Conservation (phyloP, 2,797 vertebrate genomes). For the Phalloptychus januarius region DNA sequence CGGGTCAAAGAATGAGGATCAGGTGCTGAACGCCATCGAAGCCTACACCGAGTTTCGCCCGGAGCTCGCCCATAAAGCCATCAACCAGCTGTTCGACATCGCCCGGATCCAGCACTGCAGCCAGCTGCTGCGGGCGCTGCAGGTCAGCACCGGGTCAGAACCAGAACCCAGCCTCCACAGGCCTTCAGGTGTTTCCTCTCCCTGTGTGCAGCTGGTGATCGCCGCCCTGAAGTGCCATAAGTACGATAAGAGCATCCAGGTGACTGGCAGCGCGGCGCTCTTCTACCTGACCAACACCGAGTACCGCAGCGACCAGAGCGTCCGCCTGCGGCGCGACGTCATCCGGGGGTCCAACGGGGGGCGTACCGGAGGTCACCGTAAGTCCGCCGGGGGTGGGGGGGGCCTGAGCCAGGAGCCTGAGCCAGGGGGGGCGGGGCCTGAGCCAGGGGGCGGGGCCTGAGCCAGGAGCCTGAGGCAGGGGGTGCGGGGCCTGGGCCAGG, state of each 20-base stretch:
- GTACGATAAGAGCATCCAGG: conserved; percentile 96
- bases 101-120: conserved; percentile 94
- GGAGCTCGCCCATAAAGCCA: conserved; percentile 93
- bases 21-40: conserved; percentile 95
- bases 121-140: conserved; percentile 91
- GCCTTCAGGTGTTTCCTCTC: background rate
- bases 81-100: conserved; percentile 97
- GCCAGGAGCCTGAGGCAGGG: no score
- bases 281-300: conserved; percentile 97
- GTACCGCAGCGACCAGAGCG: conserved; percentile 92
- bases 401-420: no score
- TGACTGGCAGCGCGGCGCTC: conserved; percentile 93
- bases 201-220: conserved; percentile 88
- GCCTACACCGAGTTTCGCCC: conserved; percentile 94
- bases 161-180: background rate
- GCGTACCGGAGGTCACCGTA: conserved; percentile 97
- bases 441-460: no score
- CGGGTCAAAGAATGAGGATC: conserved; percentile 95
- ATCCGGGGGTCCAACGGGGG: conserved; percentile 97
- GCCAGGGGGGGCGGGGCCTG: no score
- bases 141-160: conserved; percentile 73
- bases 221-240: conserved; percentile 95
- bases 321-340: conserved; percentile 90
- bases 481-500: no score
- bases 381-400: conserved; percentile 51